Base-by-base conservation (phyloP, 1,140 invertebrate genomes). In the Tetranychus cinnabarinus region DNA sequence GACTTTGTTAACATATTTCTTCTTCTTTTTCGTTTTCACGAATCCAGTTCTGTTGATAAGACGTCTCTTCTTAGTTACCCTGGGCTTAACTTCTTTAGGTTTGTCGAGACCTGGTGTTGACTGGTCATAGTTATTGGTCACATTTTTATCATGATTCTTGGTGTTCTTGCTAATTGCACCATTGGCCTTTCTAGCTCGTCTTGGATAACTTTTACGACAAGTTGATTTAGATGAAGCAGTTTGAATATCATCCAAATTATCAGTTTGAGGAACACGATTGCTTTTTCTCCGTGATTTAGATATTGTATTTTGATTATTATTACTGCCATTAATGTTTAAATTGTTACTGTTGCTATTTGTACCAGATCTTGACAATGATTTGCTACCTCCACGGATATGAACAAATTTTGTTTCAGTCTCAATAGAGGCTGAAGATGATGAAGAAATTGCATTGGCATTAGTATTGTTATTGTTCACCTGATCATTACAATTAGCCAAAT, bases 31-130 rank as follows among this genome's bases (percentile, higher is more conserved):
- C 1, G 63, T 59, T 42, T 54, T 62, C 1, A 66, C 65, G 56
- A 66, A 66, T 35, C 65, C 65, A 23, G 65, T 66, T 48, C 56
- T 66, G 52, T 62, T 60, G 31, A 56, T 58, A 34, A 60, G 52
- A 15, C 64, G 46, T 61, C 55, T 59, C 56, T 50, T 61, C 63
- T 31, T 57, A 47, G 6, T 47, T 46, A 56, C 39, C 56, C 3
- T 54, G 13, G 42, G 52, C 57, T 31, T 35, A 23, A 23, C 23
- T 23, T 23, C 23, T 23, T 23, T 23, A 23, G 23, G 23, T 23
- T 23, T 47, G 13, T 47, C 46, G 2, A 12, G 2, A 8, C 46
- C 2, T 12, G 2, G 3, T 47, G 13, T n/a, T 47, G 46, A 47
- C 23, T 47, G 46, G 8, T 47, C 2, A n/a, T 12, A 3, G 13